These are phyloP conservation scores for Apaloderma vittatum DNA, from an alignment of 2,113 vertebrate species.

Conservation along the genomic window DNA sequence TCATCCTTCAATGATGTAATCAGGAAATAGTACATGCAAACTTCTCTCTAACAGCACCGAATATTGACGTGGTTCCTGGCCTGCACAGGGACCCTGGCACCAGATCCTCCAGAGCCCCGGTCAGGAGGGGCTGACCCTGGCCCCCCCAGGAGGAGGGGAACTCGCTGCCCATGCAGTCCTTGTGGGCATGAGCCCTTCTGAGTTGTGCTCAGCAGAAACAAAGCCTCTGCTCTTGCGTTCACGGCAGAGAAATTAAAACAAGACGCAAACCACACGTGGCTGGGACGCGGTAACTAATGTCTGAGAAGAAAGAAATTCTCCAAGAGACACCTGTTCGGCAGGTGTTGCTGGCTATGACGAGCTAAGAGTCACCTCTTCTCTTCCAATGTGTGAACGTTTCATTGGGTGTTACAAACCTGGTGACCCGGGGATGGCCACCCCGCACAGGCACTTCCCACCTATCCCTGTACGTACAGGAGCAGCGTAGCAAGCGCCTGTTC, in stretches of 20 bases:
- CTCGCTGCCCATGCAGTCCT: neutral
- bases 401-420: neutral
- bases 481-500: neutral
- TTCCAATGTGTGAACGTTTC: neutral
- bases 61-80: neutral
- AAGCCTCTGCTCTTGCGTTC: neutral
- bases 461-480: neutral
- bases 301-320: rapidly evolving
- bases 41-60: neutral
- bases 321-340: neutral
- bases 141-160: neutral
- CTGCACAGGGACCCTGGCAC: rapidly evolving
- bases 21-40: neutral
- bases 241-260: neutral
- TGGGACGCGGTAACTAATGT: neutral
- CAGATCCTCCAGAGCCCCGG: rapidly evolving
- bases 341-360: neutral
- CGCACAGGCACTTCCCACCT: neutral
- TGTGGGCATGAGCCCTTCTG: neutral
- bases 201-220: neutral
- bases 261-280: neutral
- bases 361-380: neutral
- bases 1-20: neutral
- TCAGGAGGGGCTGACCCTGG: neutral
- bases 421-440: neutral